phyloP scores from a whole-genome alignment of 2,888 invertebrate genomes.

The Apotomis turbidana region DNA sequence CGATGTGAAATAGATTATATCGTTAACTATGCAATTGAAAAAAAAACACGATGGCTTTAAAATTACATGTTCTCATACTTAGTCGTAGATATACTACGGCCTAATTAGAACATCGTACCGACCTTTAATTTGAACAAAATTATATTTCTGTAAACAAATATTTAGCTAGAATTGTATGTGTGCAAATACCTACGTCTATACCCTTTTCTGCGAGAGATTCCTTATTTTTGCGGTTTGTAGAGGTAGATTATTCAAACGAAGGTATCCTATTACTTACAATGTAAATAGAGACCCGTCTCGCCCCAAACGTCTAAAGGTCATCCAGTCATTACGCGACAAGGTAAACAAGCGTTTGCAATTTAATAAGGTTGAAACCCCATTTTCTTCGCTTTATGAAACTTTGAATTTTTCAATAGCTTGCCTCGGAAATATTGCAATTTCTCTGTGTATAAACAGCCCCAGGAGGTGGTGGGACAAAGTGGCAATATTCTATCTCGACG shows the following conservation, averaged over 20 bases:
- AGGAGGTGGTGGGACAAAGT: conserved; percentile 80
- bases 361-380: conserved; percentile 42
- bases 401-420: conserved; percentile 66
- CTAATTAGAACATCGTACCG: too few relatives aligned
- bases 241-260: neutral
- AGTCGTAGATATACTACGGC: too few relatives aligned
- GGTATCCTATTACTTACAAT: neutral
- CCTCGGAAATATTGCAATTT: conserved; percentile 78
- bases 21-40: too few relatives aligned
- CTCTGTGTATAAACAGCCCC: conserved; percentile 73
- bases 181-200: too few relatives aligned
- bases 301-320: conserved; percentile 22
- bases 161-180: too few relatives aligned
- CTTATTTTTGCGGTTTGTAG: neutral
- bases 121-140: too few relatives aligned
- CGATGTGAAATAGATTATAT: too few relatives aligned
- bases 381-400: conserved; percentile 57
- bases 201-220: too few relatives aligned
- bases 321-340: conserved; percentile 17
- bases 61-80: too few relatives aligned
- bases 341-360: conserved; percentile 36
- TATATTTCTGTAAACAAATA: too few relatives aligned
- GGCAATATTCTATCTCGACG: conserved; percentile 82
- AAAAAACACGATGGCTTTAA: too few relatives aligned
- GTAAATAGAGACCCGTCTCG: neutral